These are phyloP conservation scores for Mya arenaria DNA, from an alignment of 1,140 invertebrate genomes.

Conservation along the genomic window DNA sequence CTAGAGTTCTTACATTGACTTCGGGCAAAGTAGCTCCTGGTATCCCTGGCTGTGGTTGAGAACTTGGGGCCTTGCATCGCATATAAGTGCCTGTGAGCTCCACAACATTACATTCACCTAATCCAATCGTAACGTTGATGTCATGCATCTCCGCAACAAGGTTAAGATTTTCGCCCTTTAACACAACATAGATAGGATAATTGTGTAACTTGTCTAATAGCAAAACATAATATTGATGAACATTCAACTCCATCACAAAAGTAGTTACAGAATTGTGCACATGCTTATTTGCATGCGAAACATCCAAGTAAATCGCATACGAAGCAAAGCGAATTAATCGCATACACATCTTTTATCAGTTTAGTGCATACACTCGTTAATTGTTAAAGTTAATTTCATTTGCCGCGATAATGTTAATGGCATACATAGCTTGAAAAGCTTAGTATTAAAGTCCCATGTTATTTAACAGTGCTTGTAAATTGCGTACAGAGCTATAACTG, in stretches of 20 bases:
- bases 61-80: background rate
- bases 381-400: too few relatives aligned
- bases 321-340: background rate
- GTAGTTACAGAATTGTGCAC: background rate
- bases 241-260: too few relatives aligned
- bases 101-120: background rate
- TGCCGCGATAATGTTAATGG: too few relatives aligned
- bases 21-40: background rate
- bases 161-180: slow-evolving; percentile 5
- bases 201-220: background rate
- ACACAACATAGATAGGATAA: background rate
- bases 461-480: background rate
- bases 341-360: background rate
- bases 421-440: background rate
- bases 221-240: background rate
- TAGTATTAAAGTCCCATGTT: background rate
- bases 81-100: background rate
- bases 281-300: background rate
- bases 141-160: background rate
- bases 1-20: slow-evolving; percentile 23
- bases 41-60: background rate
- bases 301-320: background rate
- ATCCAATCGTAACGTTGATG: background rate
- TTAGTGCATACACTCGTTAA: too few relatives aligned
- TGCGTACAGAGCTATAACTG: background rate